A percentile compares a stretch with the other conserved stretches of the same genome.
Evolutionary conservation across 1,140 invertebrate genomes (phyloP).

Genomic region (Apis florea): DNA sequence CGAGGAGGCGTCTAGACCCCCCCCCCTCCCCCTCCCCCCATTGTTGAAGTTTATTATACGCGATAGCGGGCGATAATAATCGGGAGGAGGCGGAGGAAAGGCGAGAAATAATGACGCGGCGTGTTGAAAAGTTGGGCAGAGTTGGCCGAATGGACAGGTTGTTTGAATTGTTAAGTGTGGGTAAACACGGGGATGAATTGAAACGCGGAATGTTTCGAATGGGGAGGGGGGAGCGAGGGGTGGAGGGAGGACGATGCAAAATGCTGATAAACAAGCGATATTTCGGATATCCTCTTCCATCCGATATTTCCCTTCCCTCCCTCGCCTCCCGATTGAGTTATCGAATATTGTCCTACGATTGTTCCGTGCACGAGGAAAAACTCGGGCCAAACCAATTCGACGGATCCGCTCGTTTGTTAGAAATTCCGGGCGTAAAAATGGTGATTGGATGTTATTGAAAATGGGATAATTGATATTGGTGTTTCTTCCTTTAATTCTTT

Average conservation of each 20-base stretch:
- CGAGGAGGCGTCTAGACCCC: neutral
- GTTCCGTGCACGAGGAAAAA: neutral
- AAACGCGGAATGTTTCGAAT: neutral
- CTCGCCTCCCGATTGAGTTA: neutral
- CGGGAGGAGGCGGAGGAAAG: neutral
- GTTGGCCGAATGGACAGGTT: neutral
- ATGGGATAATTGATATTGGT: neutral
- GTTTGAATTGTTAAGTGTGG: neutral
- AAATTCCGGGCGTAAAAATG: neutral
- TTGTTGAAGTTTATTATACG: slow-evolving; percentile 8
- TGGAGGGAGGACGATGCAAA: neutral
- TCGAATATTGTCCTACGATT: neutral
- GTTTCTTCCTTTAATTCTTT: neutral
- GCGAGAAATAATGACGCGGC: neutral
- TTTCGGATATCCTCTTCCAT: neutral
- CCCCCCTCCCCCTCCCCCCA: too few species aligned
- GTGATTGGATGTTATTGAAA: neutral
- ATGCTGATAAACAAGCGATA: neutral
- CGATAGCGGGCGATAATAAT: neutral
- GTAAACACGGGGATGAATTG: slow-evolving; percentile 22
- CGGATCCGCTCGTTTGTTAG: neutral
- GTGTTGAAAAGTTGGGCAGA: neutral
- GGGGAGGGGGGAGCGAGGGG: too few species aligned
- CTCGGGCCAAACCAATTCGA: neutral
- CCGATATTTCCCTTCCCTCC: neutral